Conservation (phyloP, 2,797 vertebrate species). For the Florisuga fusca region DNA sequence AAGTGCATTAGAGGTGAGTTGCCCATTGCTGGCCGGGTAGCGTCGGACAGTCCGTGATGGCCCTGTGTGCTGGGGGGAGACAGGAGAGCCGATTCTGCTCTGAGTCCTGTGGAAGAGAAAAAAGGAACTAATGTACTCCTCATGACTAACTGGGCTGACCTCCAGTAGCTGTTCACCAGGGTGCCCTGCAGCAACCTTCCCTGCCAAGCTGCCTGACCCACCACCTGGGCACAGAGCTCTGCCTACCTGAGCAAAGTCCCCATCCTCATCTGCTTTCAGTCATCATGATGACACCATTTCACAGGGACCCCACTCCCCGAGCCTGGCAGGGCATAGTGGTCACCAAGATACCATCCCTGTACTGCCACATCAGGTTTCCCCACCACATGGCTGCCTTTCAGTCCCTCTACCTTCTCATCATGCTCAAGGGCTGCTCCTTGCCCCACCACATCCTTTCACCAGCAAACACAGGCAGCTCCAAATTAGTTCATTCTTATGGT, state of each 20-base stretch:
- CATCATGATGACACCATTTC: background rate
- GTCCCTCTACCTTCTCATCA: background rate
- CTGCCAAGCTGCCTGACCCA: background rate
- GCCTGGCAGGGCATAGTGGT: background rate
- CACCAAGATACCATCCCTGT: background rate
- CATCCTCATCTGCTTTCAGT: background rate
- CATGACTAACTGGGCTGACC: background rate
- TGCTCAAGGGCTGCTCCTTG: background rate
- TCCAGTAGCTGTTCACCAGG: background rate
- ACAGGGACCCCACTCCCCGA: background rate
- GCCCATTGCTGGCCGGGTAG: constrained; percentile 83
- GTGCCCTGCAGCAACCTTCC: background rate
- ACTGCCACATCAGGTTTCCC: background rate
- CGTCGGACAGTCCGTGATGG: constrained; percentile 89
- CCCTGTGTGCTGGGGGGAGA: constrained; percentile 81
- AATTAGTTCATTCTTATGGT: background rate
- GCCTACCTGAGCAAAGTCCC: background rate
- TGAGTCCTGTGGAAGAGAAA: constrained; percentile 81
- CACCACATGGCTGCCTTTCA: background rate
- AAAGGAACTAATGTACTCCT: background rate
- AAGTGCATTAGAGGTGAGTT: constrained; percentile 90
- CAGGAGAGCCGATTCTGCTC: constrained; percentile 84
- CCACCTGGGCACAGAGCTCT: background rate
- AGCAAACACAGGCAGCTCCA: background rate
- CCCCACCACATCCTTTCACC: background rate